Percentiles rank a stretch among this genome's conserved stretches.
Conservation (phyloP, 2,888 invertebrate genomes). For the Hermodice carunculata region DNA sequence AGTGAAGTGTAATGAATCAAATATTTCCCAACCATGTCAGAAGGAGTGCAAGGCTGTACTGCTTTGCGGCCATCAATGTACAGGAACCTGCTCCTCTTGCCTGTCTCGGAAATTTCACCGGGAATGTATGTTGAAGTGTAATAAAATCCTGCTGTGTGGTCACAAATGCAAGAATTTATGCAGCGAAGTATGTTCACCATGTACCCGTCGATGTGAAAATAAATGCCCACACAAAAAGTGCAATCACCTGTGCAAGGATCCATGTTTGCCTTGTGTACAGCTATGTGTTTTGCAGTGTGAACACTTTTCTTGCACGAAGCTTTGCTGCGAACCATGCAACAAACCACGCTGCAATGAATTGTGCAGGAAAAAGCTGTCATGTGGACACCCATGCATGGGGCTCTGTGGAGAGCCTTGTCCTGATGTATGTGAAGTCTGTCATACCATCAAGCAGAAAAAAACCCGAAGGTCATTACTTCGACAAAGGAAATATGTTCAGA, state of each 20-base stretch:
- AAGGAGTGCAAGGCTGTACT: slow-evolving; percentile 41
- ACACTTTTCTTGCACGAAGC: slow-evolving; percentile 58
- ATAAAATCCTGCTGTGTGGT: slow-evolving; percentile 72
- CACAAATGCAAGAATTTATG: slow-evolving; percentile 67
- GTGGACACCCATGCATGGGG: slow-evolving; percentile 77
- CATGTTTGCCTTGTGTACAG: slow-evolving; percentile 62
- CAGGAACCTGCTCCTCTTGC: slow-evolving; percentile 72
- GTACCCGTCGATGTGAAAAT: slow-evolving; percentile 64
- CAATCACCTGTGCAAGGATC: slow-evolving; percentile 51
- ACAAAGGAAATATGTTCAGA: too few species aligned
- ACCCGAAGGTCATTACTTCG: too few species aligned
- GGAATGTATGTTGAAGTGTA: slow-evolving; percentile 74
- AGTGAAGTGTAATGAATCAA: slow-evolving; percentile 69
- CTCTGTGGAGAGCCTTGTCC: slow-evolving; percentile 82
- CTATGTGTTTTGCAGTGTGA: slow-evolving; percentile 63
- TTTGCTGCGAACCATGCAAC: slow-evolving; percentile 68
- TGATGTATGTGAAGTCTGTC: slow-evolving; percentile 74
- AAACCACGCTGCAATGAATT: slow-evolving; percentile 62
- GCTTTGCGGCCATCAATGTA: slow-evolving; percentile 49
- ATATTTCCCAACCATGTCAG: slow-evolving; percentile 66
- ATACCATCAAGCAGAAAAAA: too few species aligned
- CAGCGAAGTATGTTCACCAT: slow-evolving; percentile 65
- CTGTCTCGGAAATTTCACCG: slow-evolving; percentile 75
- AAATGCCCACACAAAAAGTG: slow-evolving; percentile 62
- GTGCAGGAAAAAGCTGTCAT: slow-evolving; percentile 67